phyloP scores from a whole-genome alignment of 2,888 invertebrate genomes.

The Nymphalis polychloros region DNA sequence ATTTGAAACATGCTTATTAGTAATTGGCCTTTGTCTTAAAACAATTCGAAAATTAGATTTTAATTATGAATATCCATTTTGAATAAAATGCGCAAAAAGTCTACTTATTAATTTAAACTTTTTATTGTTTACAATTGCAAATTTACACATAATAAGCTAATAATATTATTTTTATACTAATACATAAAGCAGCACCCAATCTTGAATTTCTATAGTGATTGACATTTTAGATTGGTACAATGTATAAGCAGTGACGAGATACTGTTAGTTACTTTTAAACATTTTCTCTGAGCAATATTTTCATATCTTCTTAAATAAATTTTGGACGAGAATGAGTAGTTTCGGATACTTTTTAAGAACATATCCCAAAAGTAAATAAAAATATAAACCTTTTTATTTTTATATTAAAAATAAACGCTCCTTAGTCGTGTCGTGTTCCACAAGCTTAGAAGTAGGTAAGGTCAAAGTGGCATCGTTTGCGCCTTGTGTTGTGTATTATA shows the following conservation, averaged over 20 bases:
- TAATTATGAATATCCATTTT: neutral
- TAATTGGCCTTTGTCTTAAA: no score
- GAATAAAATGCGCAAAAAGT: no score
- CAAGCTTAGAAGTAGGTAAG: slow-evolving; percentile 49
- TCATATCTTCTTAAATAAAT: neutral
- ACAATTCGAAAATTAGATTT: no score
- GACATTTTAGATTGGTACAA: slow-evolving; percentile 1
- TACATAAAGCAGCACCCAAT: neutral
- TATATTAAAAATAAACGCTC: slow-evolving; percentile 32
- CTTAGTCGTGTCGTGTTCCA: slow-evolving; percentile 35
- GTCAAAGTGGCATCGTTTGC: slow-evolving; percentile 70
- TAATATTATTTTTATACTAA: neutral
- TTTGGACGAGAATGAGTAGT: neutral
- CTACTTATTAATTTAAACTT: no score
- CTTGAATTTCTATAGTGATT: neutral
- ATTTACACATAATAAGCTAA: neutral
- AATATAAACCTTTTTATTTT: slow-evolving; percentile 5
- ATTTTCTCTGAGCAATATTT: neutral
- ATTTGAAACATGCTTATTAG: no score
- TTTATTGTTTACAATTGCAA: neutral
- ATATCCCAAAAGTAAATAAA: neutral
- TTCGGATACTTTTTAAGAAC: neutral
- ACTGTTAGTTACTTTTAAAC: neutral
- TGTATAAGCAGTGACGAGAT: neutral
- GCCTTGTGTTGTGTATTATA: slow-evolving; percentile 49